These are phyloP conservation scores for Drosophila fulvimacula DNA, from an alignment of 2,888 invertebrate species.

Conservation along the genomic window DNA sequence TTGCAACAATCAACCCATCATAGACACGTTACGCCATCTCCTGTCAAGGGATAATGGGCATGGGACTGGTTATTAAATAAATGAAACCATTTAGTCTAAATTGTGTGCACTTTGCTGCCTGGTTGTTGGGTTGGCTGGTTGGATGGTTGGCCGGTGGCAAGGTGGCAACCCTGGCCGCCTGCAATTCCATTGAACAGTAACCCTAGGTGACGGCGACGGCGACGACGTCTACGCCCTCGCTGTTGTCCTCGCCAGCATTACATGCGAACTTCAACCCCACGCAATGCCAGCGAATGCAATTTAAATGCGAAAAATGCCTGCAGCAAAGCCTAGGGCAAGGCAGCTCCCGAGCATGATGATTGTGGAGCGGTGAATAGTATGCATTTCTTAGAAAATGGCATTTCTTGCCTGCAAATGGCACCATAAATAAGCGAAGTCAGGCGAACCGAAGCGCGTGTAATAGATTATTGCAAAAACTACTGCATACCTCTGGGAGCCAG, in stretches of 20 bases:
- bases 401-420: constrained; percentile 63
- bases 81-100: constrained; percentile 65
- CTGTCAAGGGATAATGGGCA: constrained; percentile 37
- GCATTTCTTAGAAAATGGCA: constrained; percentile 59
- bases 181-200: constrained; percentile 32
- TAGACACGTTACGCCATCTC: constrained; percentile 39
- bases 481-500: constrained; percentile 61
- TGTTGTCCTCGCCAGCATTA: constrained; percentile 52
- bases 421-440: constrained; percentile 64
- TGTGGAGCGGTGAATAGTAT: constrained; percentile 21
- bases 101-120: constrained; percentile 48
- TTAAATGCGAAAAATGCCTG: constrained; percentile 72
- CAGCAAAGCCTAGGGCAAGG: constrained; percentile 29
- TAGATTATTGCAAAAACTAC: constrained; percentile 73
- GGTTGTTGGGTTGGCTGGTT: background rate
- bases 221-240: constrained; percentile 30
- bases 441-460: constrained; percentile 58
- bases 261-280: constrained; percentile 67
- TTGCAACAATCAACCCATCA: constrained; percentile 40
- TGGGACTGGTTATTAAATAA: constrained; percentile 70
- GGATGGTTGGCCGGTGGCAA: background rate
- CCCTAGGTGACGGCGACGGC: constrained; percentile 1
- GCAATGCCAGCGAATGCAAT: constrained; percentile 70
- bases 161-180: constrained; percentile 37
- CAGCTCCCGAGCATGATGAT: background rate